A percentile compares a stretch with the other conserved stretches of the same genome.
phyloP scores from a whole-genome alignment of 1,140 invertebrate species.

The Formica exsecta region DNA sequence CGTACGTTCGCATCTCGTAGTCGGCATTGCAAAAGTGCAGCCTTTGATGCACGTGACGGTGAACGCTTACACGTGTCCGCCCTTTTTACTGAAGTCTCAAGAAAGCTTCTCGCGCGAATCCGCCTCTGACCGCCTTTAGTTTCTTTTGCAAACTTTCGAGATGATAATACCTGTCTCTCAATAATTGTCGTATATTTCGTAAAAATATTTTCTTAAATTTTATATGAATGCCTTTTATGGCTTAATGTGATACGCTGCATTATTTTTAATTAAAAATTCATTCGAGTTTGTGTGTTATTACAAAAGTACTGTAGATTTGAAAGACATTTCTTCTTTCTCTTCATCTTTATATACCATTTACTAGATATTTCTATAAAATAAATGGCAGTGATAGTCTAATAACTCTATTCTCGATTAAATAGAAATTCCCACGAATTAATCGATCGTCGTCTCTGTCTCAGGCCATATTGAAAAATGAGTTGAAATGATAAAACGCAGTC shows the following conservation, averaged over 20 bases:
- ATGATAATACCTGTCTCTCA: background rate
- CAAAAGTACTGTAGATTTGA: background rate
- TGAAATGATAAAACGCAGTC: conserved; percentile 83
- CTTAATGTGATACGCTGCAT: background rate
- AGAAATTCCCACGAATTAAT: background rate
- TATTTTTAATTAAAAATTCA: background rate
- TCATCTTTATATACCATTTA: background rate
- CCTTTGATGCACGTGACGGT: conserved; percentile 60
- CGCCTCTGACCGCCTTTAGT: conserved; percentile 25
- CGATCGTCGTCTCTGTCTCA: background rate
- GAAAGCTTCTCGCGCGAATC: conserved; percentile 53
- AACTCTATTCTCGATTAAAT: background rate
- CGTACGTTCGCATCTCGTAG: conserved; percentile 1
- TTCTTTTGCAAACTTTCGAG: background rate
- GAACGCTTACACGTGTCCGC: conserved; percentile 58
- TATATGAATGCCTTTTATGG: background rate
- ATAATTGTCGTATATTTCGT: background rate
- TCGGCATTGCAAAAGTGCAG: conserved; percentile 46
- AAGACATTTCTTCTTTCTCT: background rate
- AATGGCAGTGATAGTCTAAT: background rate
- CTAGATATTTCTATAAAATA: background rate
- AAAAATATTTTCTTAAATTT: background rate
- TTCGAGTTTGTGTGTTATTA: background rate
- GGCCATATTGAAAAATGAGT: conserved; percentile 84
- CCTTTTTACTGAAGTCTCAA: conserved; percentile 58